Evolutionary conservation across 1,140 invertebrate genomes (phyloP), one percentile per base, ranked within the genome.

Genomic region (Leptinotarsa defecta): DNA sequence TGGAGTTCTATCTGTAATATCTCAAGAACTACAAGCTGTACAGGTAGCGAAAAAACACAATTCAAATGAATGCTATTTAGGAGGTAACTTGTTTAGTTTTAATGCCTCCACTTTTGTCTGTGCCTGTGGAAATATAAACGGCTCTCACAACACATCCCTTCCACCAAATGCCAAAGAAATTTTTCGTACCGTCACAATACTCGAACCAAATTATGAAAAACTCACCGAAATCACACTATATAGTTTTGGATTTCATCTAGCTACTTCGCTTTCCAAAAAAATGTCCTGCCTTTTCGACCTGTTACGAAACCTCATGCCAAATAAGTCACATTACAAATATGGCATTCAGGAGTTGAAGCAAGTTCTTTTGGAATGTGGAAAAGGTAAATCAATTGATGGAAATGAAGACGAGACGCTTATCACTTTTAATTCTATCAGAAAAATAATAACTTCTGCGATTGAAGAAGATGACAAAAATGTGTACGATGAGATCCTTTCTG

Each of bases 401-500:
- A 27, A 88, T 93, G 48, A 95, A 22, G 49, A 77, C 52, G 74
- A 80, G 76, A 52, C 64, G 17, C 15, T 34, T 13, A 64, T 75
- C 11, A 8, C 78, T 43, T 27, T 69, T 61, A 68, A 43, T 22
- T 52, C 94, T 6, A 92, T 98, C 71, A 91, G 94, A 48, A 95
- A 97, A 86, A 94, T 97, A 0, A 97, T 97, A 88, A 86, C 96
- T 64, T 94, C 96, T 0, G 97, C 96, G 84, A 96, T 98, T 87
- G 86, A 96, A 62, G 91, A 91, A 3, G 90, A 91, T 83, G 96
- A 98, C 85, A 89, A 96, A 48, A 93, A 94, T 2, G 87, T 98
- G 3, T 98, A 97, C 79, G 87, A 96, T 82, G 94, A 94, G 17
- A 97, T 97, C 65, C 93, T 97, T 71, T 92, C 92, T 4, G 95